Evolutionary conservation across 2,888 invertebrate species (phyloP).

Genomic region (Drosophila neonasuta): DNA sequence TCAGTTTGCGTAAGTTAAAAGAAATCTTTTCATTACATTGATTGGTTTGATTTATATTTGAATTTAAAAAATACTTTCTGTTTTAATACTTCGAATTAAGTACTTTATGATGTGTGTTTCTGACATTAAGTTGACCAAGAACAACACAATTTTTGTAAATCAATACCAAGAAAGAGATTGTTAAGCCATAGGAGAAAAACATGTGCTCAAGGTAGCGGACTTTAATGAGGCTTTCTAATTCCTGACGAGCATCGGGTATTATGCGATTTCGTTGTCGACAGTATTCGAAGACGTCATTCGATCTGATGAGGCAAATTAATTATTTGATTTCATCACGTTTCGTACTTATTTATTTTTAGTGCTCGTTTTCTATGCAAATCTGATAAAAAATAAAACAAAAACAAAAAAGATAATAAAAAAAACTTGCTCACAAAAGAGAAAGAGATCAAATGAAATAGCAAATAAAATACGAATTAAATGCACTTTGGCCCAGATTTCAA

Average conservation of each 20-base stretch:
- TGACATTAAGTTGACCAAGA: too few species aligned
- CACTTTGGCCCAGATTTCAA: slow-evolving; percentile 28
- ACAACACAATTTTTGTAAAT: background rate
- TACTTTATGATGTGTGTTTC: too few species aligned
- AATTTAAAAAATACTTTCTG: too few species aligned
- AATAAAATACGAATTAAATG: slow-evolving; percentile 27
- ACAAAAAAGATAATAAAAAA: background rate
- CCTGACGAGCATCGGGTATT: background rate
- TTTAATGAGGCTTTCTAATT: slow-evolving; percentile 14
- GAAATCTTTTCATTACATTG: too few species aligned
- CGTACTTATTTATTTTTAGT: slow-evolving; percentile 6
- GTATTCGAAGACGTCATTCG: background rate
- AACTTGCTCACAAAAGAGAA: background rate
- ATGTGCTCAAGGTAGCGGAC: background rate
- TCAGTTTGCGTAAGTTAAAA: too few species aligned
- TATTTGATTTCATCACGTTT: slow-evolving; percentile 46
- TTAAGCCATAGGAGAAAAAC: background rate
- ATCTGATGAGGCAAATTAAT: slow-evolving; percentile 26
- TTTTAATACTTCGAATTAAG: too few species aligned
- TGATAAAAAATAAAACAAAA: slow-evolving; percentile 15
- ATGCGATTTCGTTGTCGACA: background rate
- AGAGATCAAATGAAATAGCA: background rate
- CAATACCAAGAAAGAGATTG: slow-evolving; percentile 1
- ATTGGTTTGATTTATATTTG: too few species aligned
- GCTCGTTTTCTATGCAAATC: slow-evolving; percentile 31